Evolutionary conservation across 1,140 invertebrate species (phyloP).

Genomic region (Drosophila funebris): DNA sequence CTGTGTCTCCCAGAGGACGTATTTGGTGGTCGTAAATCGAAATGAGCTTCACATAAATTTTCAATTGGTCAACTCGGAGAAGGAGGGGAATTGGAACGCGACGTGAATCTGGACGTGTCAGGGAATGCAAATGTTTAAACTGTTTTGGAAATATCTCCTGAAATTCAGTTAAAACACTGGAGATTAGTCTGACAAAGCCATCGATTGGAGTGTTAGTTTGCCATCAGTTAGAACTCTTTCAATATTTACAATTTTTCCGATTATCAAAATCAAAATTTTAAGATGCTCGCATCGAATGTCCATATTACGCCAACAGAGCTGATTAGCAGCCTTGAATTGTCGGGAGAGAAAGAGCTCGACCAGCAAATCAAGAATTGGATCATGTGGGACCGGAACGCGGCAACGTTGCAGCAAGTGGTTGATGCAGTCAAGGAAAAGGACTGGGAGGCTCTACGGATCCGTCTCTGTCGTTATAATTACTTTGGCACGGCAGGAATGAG

Average conservation of each 20-base stretch:
- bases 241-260: background rate
- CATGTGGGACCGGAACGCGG: constrained; percentile 62
- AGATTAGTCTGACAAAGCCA: too few relatives aligned
- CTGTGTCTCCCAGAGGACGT: constrained; percentile 44
- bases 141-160: background rate
- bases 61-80: constrained; percentile 62
- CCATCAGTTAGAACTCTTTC: background rate
- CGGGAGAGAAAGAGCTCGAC: constrained; percentile 50
- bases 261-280: constrained; percentile 22
- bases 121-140: constrained; percentile 24
- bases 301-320: constrained; percentile 36
- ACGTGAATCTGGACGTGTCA: background rate
- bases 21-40: constrained; percentile 77
- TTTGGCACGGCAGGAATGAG: constrained; percentile 96
- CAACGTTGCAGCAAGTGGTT: constrained; percentile 58
- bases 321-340: constrained; percentile 34
- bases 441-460: constrained; percentile 42
- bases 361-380: constrained; percentile 60
- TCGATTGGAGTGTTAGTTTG: too few relatives aligned
- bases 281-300: constrained; percentile 11
- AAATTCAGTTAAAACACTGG: background rate
- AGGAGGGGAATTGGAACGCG: constrained; percentile 8
- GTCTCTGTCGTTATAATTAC: constrained; percentile 85
- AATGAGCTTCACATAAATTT: constrained; percentile 75
- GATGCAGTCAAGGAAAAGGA: constrained; percentile 50